Percentiles rank a stretch among this genome's conserved stretches.
Evolutionary conservation across 2,888 invertebrate species (phyloP).

Genomic region (Orgyia antiqua): DNA sequence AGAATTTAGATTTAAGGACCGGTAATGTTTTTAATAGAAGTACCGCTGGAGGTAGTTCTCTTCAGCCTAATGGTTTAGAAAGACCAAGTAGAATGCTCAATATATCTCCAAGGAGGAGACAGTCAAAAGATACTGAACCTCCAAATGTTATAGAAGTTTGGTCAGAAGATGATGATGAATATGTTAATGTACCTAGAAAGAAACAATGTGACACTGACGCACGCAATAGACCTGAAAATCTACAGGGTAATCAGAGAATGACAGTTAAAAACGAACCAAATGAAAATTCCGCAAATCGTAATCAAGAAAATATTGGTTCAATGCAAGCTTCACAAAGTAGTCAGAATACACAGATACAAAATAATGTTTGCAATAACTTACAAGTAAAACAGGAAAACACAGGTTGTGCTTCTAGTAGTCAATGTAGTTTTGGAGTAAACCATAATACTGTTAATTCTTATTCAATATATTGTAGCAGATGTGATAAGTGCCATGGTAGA

Average conservation of each 20-base stretch:
- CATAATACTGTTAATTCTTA: constrained; percentile 4
- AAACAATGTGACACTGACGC: constrained; percentile 42
- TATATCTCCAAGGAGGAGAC: constrained; percentile 62
- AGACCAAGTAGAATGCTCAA: constrained; percentile 66
- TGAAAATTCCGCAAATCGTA: constrained; percentile 24
- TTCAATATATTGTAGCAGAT: constrained; percentile 17
- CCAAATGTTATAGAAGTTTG: constrained; percentile 66
- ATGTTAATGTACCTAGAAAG: constrained; percentile 44
- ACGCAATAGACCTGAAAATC: constrained; percentile 8
- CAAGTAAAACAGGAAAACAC: constrained; percentile 38
- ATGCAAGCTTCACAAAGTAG: constrained; percentile 17
- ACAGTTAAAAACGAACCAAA: constrained; percentile 53
- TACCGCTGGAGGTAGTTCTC: constrained; percentile 15
- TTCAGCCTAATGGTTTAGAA: constrained; percentile 39
- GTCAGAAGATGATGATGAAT: constrained; percentile 72
- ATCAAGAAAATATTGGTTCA: constrained; percentile 15
- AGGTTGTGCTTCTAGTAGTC: constrained; percentile 20
- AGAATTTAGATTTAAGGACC: constrained; percentile 20
- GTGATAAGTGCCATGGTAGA: constrained; percentile 35
- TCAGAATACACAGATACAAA: constrained; percentile 11
- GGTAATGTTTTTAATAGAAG: constrained; percentile 20
- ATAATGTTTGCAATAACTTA: constrained; percentile 15
- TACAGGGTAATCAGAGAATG: constrained; percentile 26
- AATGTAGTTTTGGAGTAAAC: constrained; percentile 23
- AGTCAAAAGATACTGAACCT: constrained; percentile 56